Evolutionary conservation across 2,113 vertebrate genomes (phyloP), one percentile per base, ranked within the genome.

Genomic region (Podilymbus podiceps): DNA sequence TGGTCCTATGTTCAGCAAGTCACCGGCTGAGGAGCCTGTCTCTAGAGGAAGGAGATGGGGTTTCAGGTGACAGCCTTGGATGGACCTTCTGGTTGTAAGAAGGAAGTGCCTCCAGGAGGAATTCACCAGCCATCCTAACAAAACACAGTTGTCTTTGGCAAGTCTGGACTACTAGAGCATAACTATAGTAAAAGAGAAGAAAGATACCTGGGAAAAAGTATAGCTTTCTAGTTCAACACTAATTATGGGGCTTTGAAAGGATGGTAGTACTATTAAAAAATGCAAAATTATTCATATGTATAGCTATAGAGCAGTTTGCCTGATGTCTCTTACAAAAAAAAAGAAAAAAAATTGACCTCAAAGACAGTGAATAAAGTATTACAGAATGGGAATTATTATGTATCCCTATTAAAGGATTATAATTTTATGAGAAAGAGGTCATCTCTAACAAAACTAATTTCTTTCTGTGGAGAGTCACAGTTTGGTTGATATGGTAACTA

Each of bases 401-500:
- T 22, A 63, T 90, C 30, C 31, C 18, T 74, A 42, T 59, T 74
- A 25, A 74, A 88, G 47, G 40, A 81, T 89, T 86, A 67, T 86
- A 72, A 40, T 90, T 93, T 90, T 76, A 79, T 72, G 73, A 81
- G n/a, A 90, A 85, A 81, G 60, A 75, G 64, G 73, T 95, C 69
- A 89, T 90, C 49, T 64, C 72, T 82, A 87, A 87, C 56, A 92
- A 84, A 90, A 84, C 28, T 38, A 12, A 72, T 90, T 87, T 94
- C 52, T 68, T 87, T 91, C 64, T 58, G 25, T 9, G 3, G 44
- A 73, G 52, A 89, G 30, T 82, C 86, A 47, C n/a, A 84, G 6
- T 64, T 68, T 72, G 46, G 80, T 92, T 94, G 95, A 72, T 89
- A 93, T 94, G 90, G 88, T 91, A 95, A 97, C 90, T 91, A 64